Evolutionary conservation across 2,888 invertebrate species (phyloP), one percentile per base, ranked within the genome.

Genomic region (Geophilus truncorum): DNA sequence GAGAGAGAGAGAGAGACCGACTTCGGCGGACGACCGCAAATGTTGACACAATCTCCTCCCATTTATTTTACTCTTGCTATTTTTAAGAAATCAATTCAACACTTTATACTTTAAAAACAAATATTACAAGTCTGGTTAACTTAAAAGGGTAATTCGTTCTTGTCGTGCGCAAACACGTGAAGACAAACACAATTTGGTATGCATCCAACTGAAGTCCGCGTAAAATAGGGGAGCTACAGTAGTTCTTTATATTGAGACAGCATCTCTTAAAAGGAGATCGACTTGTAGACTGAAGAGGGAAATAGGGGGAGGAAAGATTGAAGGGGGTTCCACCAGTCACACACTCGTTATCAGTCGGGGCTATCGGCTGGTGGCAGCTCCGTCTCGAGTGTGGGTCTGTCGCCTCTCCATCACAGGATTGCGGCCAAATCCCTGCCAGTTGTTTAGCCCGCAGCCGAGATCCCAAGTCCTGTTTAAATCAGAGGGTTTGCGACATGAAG

Each of bases 401-500:
- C 45, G 45, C 75, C 75, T 75, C 75, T 75, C 32, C 75, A 75
- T 75, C 75, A 75, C 75, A 30, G 75, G 75, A 75, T 75, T 75
- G 75, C 32, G 30, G 75, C 75, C 75, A 75, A 75, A 75, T 75
- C 75, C 75, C 32, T 32, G 28, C 32, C 75, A 75, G 75, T 75
- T 75, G 75, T 75, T 75, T 75, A 75, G 75, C 75, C 32, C 75
- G 30, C 28, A 75, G 30, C 30, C 28, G 75, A 32, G 75, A 75
- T 75, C 75, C 75, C 75, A 32, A 32, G 75, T 28, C 32, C 12
- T 32, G 12, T 32, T 75, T 75, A 75, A 75, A 75, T 75, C 75
- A 75, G 30, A 75, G 28, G 15, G 30, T 75, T 75, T 32, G 75
- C 25, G 75, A 75, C 75, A 32, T 75, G 30, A 45, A 45, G 45